These are phyloP conservation scores for Mechanitis mazaeus DNA, from an alignment of 2,888 invertebrate species.

Conservation along the genomic window DNA sequence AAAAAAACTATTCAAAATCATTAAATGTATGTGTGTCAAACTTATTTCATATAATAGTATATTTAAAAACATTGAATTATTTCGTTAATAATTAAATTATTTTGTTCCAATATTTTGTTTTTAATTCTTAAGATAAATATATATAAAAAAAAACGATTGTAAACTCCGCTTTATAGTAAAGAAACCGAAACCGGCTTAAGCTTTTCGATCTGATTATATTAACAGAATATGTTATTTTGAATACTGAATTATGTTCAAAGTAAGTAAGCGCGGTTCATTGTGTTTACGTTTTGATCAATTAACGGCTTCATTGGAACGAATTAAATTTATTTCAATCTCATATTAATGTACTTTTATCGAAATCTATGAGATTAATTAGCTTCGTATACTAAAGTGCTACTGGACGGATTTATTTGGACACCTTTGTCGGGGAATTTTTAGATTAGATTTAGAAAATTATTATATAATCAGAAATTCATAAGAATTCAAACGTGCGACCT, in stretches of 20 bases:
- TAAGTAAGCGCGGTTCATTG: background rate
- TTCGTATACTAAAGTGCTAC: conserved; percentile 3
- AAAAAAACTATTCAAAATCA: no score
- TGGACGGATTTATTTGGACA: conserved; percentile 17
- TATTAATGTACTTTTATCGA: conserved; percentile 19
- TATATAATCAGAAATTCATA: no score
- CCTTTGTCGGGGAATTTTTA: background rate
- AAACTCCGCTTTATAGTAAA: conserved; percentile 1
- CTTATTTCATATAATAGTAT: no score
- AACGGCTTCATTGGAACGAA: conserved; percentile 18
- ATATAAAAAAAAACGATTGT: background rate
- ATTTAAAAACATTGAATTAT: no score
- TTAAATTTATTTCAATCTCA: conserved; percentile 12
- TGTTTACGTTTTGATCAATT: conserved; percentile 8
- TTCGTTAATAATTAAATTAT: no score
- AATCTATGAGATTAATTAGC: conserved; percentile 22
- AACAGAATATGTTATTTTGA: conserved; percentile 18
- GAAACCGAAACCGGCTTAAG: background rate
- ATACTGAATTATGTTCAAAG: conserved; percentile 6
- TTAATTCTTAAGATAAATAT: no score
- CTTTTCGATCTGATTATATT: conserved; percentile 16
- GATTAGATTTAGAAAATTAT: no score
- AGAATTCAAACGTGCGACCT: no score
- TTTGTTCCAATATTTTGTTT: no score
- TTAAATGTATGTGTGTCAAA: no score